A percentile compares a stretch with the other conserved stretches of the same genome.
Evolutionary conservation across 1,140 invertebrate species (phyloP).

Genomic region (Camponotus pennsylvanicus): DNA sequence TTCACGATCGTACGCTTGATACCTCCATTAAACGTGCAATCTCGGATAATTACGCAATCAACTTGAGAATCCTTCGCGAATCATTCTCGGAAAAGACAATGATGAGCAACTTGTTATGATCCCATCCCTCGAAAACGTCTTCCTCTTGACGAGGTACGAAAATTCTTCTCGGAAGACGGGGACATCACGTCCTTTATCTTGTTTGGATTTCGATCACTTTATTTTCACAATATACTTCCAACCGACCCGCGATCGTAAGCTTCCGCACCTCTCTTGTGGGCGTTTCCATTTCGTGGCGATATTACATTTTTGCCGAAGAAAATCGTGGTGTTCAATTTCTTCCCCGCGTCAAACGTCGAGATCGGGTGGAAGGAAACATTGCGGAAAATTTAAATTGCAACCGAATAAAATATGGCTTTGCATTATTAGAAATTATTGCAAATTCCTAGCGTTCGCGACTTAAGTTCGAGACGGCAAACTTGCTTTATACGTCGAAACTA

Average conservation of each 20-base stretch:
- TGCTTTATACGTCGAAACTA: neutral
- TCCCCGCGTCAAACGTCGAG: neutral
- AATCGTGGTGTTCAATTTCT: conserved; percentile 13
- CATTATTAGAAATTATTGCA: conserved; percentile 12
- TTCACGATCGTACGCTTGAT: neutral
- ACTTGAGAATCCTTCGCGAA: conserved; percentile 11
- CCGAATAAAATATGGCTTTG: neutral
- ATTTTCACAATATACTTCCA: conserved; percentile 12
- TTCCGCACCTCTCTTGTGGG: neutral
- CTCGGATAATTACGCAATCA: conserved; percentile 21
- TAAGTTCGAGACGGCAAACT: neutral
- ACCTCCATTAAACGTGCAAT: neutral
- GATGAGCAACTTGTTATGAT: neutral
- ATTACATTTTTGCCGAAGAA: conserved; percentile 46
- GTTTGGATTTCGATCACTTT: conserved; percentile 39
- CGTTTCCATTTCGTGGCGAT: conserved; percentile 19
- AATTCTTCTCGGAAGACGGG: neutral
- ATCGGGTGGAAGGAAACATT: too few relatives aligned
- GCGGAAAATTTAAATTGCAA: neutral
- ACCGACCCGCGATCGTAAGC: conserved; percentile 10
- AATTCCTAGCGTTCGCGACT: neutral
- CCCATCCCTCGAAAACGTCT: neutral
- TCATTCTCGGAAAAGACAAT: neutral
- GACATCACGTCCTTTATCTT: neutral
- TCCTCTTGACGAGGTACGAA: conserved; percentile 8